Evolutionary conservation across 23 tunicate genomes (phyloP).

Genomic region (Clavelina lepadiformis): DNA sequence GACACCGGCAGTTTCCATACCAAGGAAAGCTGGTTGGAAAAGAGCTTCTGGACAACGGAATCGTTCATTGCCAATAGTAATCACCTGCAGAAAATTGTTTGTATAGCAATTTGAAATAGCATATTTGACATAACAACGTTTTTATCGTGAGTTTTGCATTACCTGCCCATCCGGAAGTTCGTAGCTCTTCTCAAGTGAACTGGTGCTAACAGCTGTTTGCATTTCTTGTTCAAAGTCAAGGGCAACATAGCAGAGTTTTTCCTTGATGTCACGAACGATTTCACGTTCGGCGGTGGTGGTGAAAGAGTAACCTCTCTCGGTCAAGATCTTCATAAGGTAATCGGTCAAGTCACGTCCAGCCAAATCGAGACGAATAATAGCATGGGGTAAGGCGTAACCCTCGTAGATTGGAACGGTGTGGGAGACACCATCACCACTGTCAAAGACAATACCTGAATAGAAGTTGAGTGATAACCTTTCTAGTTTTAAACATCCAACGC

Average conservation of each 20-base stretch:
- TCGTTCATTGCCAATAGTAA: conserved; percentile 42
- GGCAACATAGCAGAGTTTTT: conserved; percentile 51
- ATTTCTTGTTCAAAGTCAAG: conserved; percentile 75
- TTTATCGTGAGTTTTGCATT: too few species aligned
- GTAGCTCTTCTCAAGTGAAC: conserved; percentile 52
- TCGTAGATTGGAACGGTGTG: conserved; percentile 48
- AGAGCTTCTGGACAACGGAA: conserved; percentile 93
- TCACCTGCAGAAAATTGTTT: conserved; percentile 1
- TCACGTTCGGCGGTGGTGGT: conserved; percentile 66
- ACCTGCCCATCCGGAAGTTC: conserved; percentile 67
- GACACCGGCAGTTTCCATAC: conserved; percentile 85
- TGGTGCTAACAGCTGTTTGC: conserved; percentile 56
- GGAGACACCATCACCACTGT: conserved; percentile 49
- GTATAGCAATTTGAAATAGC: too few species aligned
- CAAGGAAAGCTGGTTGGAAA: conserved; percentile 80
- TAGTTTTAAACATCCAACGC: too few species aligned
- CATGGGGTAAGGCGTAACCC: conserved; percentile 45
- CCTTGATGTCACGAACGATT: conserved; percentile 49
- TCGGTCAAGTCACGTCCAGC: conserved; percentile 85
- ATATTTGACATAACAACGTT: too few species aligned
- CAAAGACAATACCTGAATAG: conserved; percentile 30
- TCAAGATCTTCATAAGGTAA: conserved; percentile 77
- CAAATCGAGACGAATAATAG: conserved; percentile 44
- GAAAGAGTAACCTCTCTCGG: conserved; percentile 30
- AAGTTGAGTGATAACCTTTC: too few species aligned